These are phyloP conservation scores for Gisinianus flammeolus DNA, from an alignment of 2,888 invertebrate species.

Conservation along the genomic window DNA sequence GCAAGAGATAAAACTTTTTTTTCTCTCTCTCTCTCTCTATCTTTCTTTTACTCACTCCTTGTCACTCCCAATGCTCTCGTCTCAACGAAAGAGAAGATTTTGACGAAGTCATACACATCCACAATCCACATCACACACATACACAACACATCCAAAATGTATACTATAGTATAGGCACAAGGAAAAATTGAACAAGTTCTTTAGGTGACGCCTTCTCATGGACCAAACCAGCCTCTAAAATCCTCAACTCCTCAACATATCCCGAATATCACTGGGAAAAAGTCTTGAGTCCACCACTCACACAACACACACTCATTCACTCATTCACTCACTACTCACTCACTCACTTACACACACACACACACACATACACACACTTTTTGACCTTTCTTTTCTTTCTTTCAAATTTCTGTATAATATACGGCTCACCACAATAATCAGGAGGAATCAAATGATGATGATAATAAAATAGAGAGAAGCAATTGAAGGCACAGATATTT, in stretches of 20 bases:
- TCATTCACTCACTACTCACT: not conserved
- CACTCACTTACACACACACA: not conserved
- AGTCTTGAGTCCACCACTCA: not conserved
- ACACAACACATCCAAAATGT: no score
- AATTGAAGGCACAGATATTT: no score
- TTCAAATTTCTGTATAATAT: no score
- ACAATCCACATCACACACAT: not conserved
- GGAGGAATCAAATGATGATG: no score
- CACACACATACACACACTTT: no score
- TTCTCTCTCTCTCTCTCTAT: not conserved
- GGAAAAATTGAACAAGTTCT: not conserved
- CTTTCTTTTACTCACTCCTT: slow-evolving; percentile 28
- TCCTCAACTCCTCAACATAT: slow-evolving; percentile 6
- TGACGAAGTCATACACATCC: not conserved
- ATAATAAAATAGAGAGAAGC: no score
- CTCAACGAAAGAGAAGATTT: not conserved
- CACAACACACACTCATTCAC: not conserved
- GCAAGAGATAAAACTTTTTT: slow-evolving; percentile 22
- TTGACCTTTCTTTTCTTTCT: no score
- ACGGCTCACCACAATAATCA: no score
- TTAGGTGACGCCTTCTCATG: slow-evolving; percentile 31
- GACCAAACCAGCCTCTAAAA: slow-evolving; percentile 29
- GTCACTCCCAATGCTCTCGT: not conserved
- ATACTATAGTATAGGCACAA: not conserved
- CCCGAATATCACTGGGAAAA: slow-evolving; percentile 1